Conservation (phyloP, 2,797 vertebrate species). For the Prunella strophiata region DNA sequence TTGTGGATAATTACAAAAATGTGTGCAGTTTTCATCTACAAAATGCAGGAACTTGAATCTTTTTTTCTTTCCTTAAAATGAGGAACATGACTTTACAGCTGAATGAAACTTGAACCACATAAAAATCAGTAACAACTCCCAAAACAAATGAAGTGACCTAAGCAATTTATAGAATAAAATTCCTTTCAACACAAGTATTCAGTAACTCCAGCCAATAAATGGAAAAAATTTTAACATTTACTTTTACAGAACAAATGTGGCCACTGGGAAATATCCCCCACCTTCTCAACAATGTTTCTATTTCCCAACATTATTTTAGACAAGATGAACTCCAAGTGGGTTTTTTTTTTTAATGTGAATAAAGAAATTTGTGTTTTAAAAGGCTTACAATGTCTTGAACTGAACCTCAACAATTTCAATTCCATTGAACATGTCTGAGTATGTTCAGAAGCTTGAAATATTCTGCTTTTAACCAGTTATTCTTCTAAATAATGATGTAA, state of each 20-base stretch:
- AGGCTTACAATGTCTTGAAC: neutral
- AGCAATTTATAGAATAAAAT: neutral
- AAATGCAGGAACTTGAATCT: neutral
- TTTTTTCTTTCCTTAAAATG: neutral
- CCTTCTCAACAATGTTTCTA: neutral
- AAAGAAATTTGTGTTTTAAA: neutral
- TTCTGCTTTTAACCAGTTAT: neutral
- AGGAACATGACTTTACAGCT: neutral
- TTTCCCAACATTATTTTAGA: neutral
- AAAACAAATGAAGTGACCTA: neutral
- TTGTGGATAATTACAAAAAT: neutral
- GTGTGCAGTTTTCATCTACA: neutral
- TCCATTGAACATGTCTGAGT: neutral
- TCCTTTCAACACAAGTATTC: neutral
- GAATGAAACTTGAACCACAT: neutral
- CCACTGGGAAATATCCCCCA: neutral
- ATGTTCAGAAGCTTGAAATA: neutral
- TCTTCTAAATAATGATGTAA: neutral
- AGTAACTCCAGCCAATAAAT: neutral
- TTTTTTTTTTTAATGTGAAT: neutral
- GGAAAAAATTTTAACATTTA: neutral
- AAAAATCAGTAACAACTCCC: neutral
- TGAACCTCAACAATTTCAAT: neutral
- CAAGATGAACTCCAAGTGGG: neutral
- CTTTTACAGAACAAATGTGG: neutral